Evolutionary conservation across 2,888 invertebrate genomes (phyloP).

Genomic region (Cheiracanthium punctorium): DNA sequence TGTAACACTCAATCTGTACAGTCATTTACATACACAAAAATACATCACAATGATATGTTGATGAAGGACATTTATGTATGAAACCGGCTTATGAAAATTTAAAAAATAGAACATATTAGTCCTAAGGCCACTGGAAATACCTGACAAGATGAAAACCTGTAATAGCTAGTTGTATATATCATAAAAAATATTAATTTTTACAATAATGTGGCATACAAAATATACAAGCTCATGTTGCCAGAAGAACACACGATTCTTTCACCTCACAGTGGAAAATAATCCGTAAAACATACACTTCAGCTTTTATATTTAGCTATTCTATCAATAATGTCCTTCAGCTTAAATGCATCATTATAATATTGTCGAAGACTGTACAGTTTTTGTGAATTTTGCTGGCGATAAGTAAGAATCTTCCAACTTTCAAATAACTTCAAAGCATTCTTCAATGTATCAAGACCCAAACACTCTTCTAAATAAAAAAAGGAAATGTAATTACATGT

Average conservation of each 20-base stretch:
- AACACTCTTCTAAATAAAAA: constrained; percentile 85
- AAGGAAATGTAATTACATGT: not conserved
- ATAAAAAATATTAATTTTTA: not conserved
- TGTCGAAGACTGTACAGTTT: constrained; percentile 46
- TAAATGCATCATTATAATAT: constrained; percentile 51
- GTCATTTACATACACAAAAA: not conserved
- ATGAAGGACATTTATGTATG: not conserved
- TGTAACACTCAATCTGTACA: not conserved
- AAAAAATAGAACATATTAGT: not conserved
- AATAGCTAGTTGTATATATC: no score
- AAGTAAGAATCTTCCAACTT: constrained; percentile 87
- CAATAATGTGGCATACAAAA: not conserved
- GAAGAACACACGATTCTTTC: not conserved
- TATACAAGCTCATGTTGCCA: not conserved
- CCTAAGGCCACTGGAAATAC: not conserved
- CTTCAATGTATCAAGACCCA: constrained; percentile 89
- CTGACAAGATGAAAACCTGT: not conserved
- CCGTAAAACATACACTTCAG: constrained; percentile 71
- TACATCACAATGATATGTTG: not conserved
- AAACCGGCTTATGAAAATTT: not conserved
- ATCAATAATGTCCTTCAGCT: constrained; percentile 59
- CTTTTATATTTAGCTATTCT: constrained; percentile 62
- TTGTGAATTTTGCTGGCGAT: constrained; percentile 72
- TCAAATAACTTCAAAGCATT: constrained; percentile 89
- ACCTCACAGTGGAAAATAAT: not conserved